Evolutionary conservation across 2,888 invertebrate genomes (phyloP).

Genomic region (Penaeus monodon): DNA sequence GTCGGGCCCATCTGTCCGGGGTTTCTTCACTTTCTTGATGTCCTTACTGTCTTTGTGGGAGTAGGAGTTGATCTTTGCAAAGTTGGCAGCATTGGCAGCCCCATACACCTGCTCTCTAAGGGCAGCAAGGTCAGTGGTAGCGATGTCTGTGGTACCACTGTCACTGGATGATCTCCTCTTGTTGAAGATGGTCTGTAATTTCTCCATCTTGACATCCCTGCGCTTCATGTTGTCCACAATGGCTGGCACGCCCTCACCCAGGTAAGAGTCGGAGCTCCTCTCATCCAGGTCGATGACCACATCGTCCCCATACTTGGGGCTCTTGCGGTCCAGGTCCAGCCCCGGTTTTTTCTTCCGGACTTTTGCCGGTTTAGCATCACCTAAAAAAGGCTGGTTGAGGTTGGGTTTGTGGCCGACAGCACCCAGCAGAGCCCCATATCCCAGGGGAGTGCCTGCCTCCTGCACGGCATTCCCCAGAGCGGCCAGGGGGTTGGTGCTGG

Average conservation of each 20-base stretch:
- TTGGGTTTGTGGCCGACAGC: slow-evolving; percentile 47
- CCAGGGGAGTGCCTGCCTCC: slow-evolving; percentile 53
- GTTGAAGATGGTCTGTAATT: slow-evolving; percentile 52
- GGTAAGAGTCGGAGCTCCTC: slow-evolving; percentile 41
- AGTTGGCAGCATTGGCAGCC: slow-evolving; percentile 61
- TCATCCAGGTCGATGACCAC: slow-evolving; percentile 62
- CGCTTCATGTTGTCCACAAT: slow-evolving; percentile 44
- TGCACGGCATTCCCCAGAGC: slow-evolving; percentile 58
- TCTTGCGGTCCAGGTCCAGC: slow-evolving; percentile 57
- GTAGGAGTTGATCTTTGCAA: slow-evolving; percentile 60
- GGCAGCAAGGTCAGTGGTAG: slow-evolving; percentile 60
- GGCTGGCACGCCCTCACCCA: slow-evolving; percentile 30
- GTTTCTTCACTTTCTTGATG: slow-evolving; percentile 63
- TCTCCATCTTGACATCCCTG: slow-evolving; percentile 60
- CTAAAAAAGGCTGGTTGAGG: slow-evolving; percentile 64
- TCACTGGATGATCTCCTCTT: slow-evolving; percentile 62
- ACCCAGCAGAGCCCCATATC: slow-evolving; percentile 55
- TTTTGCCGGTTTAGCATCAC: slow-evolving; percentile 64
- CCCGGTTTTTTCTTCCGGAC: slow-evolving; percentile 63
- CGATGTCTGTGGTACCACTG: slow-evolving; percentile 51
- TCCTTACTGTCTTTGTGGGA: slow-evolving; percentile 57
- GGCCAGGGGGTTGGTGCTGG: slow-evolving; percentile 47
- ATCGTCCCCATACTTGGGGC: slow-evolving; percentile 57
- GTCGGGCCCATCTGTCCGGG: slow-evolving; percentile 48
- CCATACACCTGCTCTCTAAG: slow-evolving; percentile 64